phyloP scores from a whole-genome alignment of 2,888 invertebrate genomes.

The Callimorpha dominula region DNA sequence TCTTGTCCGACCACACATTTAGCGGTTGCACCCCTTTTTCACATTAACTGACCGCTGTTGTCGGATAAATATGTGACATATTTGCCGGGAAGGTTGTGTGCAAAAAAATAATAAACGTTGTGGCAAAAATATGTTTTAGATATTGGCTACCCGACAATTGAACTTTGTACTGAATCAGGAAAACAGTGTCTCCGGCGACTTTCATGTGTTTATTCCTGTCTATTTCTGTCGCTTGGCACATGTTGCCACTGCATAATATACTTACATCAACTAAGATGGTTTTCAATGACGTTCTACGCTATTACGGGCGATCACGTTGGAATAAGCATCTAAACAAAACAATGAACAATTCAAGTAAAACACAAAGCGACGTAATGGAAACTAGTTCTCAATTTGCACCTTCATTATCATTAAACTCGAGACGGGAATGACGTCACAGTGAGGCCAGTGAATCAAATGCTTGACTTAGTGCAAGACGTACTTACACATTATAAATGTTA shows the following conservation, averaged over 20 bases:
- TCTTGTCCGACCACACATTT: constrained; percentile 58
- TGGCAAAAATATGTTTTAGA: constrained; percentile 56
- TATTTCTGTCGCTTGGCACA: constrained; percentile 79
- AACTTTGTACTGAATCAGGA: constrained; percentile 83
- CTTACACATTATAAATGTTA: constrained; percentile 16
- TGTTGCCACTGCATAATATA: constrained; percentile 31
- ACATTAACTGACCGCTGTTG: constrained; percentile 50
- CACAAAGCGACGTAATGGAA: constrained; percentile 16
- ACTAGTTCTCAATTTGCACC: constrained; percentile 30
- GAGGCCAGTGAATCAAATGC: constrained; percentile 24
- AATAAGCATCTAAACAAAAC: constrained; percentile 33
- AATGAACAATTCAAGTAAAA: constrained; percentile 1
- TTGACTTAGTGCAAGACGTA: constrained; percentile 7
- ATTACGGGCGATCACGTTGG: constrained; percentile 17
- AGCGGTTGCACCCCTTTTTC: constrained; percentile 54
- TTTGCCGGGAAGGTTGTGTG: constrained; percentile 33
- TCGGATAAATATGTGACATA: constrained; percentile 28
- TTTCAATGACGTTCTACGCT: constrained; percentile 13
- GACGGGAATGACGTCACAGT: constrained; percentile 15
- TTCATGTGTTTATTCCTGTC: constrained; percentile 71
- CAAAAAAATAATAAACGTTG: constrained; percentile 56
- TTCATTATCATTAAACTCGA: constrained; percentile 26
- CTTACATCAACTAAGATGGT: constrained; percentile 36
- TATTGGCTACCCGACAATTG: constrained; percentile 76
- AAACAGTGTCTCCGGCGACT: constrained; percentile 73